Percentiles rank a stretch among this genome's conserved stretches.
phyloP scores from a whole-genome alignment of 2,888 invertebrate species.

The Melieria omissa region DNA sequence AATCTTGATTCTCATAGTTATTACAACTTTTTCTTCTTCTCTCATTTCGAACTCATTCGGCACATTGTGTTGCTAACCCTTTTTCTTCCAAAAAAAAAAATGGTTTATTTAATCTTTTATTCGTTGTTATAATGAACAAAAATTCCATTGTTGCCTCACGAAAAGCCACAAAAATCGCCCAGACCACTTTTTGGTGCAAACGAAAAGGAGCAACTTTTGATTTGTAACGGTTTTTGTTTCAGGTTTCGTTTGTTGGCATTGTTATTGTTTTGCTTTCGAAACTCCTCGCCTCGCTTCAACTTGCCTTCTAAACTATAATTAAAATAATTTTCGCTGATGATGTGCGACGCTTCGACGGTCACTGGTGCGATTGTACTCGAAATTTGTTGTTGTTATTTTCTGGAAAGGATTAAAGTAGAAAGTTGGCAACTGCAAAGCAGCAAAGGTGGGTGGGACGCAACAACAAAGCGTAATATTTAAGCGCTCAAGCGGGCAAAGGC shows the following conservation, averaged over 20 bases:
- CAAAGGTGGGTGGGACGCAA: neutral
- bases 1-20: no score
- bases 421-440: neutral
- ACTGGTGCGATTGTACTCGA: neutral
- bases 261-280: no score
- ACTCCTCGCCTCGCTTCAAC: no score
- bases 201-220: constrained; percentile 32
- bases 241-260: neutral
- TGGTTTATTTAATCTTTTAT: no score
- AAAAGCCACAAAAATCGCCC: no score
- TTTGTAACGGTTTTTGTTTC: constrained; percentile 26
- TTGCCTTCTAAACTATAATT: no score
- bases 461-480: neutral
- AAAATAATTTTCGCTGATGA: neutral
- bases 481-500: neutral
- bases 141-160: no score
- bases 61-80: no score
- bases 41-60: no score
- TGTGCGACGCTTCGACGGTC: neutral
- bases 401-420: neutral
- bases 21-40: no score
- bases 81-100: no score
- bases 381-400: neutral
- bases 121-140: no score
- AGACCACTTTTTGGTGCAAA: neutral